Conservation (phyloP, 1,140 invertebrate species). For the Gonatopus flavifemur region DNA sequence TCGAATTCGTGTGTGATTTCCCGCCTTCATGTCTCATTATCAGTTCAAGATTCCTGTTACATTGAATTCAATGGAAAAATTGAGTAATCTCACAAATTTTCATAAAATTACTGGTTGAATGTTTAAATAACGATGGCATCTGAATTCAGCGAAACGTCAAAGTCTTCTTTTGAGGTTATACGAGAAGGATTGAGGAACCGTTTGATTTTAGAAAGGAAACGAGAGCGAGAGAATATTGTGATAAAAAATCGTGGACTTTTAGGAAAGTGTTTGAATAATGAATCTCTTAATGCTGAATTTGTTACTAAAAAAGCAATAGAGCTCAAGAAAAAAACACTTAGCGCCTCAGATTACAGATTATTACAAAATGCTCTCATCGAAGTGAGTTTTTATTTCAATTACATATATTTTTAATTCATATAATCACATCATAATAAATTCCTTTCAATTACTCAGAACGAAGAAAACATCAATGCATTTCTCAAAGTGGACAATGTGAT, state of each 20-base stretch:
- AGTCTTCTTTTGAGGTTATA: slow-evolving; percentile 29
- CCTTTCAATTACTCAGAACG: slow-evolving; percentile 27
- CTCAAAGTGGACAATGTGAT: slow-evolving; percentile 42
- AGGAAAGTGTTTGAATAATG: slow-evolving; percentile 19
- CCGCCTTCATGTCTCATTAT: too few species aligned
- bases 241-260: slow-evolving; percentile 37
- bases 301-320: slow-evolving; percentile 26
- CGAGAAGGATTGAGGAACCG: slow-evolving; percentile 24
- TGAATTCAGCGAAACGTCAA: too few species aligned
- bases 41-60: too few species aligned
- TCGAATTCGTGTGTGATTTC: too few species aligned
- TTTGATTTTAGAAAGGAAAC: slow-evolving; percentile 26
- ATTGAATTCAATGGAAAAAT: too few species aligned
- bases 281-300: slow-evolving; percentile 24
- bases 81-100: too few species aligned
- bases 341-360: slow-evolving; percentile 34
- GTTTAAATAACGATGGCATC: too few species aligned
- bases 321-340: slow-evolving; percentile 40
- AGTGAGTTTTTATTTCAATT: slow-evolving; percentile 24
- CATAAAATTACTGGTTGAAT: too few species aligned
- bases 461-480: slow-evolving; percentile 47
- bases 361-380: slow-evolving; percentile 48
- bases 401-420: not conserved
- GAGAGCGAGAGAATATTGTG: slow-evolving; percentile 21
- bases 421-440: slow-evolving; percentile 6